Conservation (phyloP, 1,140 invertebrate genomes). For the Lordiphosa stackelbergi region DNA sequence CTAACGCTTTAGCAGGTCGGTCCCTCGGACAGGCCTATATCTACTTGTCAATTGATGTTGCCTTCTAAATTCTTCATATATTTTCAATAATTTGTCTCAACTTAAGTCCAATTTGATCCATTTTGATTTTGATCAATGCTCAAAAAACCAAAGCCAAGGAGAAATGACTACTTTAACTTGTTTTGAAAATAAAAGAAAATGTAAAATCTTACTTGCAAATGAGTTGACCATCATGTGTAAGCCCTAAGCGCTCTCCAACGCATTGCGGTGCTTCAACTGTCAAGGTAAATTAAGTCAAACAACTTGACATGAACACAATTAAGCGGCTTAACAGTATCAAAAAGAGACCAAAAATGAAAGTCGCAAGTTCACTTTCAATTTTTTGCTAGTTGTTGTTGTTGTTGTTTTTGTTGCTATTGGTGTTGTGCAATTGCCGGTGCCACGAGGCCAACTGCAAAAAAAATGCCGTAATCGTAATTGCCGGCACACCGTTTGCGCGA, state of each 20-base stretch:
- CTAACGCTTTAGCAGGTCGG: too few species aligned
- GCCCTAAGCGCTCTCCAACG: too few species aligned
- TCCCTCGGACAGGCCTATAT: too few species aligned
- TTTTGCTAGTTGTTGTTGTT: conserved; percentile 30
- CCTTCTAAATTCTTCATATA: too few species aligned
- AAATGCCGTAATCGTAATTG: conserved; percentile 64
- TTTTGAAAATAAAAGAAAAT: conserved; percentile 23
- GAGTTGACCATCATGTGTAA: conserved; percentile 16
- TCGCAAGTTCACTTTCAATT: conserved; percentile 74
- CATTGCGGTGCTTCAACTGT: conserved; percentile 29
- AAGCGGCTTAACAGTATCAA: conserved; percentile 70
- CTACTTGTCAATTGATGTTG: too few species aligned
- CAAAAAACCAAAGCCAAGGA: neutral
- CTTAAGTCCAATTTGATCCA: too few species aligned
- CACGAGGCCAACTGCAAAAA: conserved; percentile 67
- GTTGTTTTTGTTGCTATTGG: conserved; percentile 24
- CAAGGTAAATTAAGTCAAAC: conserved; percentile 69
- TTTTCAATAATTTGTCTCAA: too few species aligned
- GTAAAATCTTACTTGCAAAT: conserved; percentile 55
- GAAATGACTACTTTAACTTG: conserved; percentile 18
- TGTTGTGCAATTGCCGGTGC: conserved; percentile 68
- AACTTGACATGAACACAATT: conserved; percentile 70
- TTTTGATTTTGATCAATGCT: too few species aligned
- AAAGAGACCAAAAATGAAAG: conserved; percentile 65
- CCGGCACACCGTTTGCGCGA: conserved; percentile 9